Evolutionary conservation across 2,113 vertebrate species (phyloP).

Genomic region (Silurus glanis): DNA sequence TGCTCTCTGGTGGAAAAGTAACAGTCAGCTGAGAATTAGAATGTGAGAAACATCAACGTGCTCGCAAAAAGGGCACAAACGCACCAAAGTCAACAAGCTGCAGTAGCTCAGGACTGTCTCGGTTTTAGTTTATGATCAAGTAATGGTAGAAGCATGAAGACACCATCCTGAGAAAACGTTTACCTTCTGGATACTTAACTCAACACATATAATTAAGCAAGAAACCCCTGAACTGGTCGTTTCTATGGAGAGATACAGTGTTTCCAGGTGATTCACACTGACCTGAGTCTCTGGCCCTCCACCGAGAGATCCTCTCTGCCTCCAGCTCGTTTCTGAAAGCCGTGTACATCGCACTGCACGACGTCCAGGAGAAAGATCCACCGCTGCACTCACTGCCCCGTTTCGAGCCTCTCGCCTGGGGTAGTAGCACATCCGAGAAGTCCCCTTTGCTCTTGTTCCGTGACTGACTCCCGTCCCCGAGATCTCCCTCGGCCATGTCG

Average conservation of each 20-base stretch:
- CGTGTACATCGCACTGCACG: conserved; percentile 47
- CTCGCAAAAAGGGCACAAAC: conserved; percentile 10
- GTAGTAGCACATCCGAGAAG: not conserved
- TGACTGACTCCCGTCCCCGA: conserved; percentile 77
- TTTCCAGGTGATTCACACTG: conserved; percentile 13
- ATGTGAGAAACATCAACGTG: not conserved
- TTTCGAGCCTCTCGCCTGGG: conserved; percentile 32
- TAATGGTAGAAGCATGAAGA: not conserved
- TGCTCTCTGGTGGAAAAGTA: conserved; percentile 63
- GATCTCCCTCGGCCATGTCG: conserved; percentile 83
- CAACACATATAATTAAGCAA: not conserved
- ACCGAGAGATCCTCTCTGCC: conserved; percentile 19
- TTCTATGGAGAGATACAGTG: not conserved
- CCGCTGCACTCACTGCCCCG: conserved; percentile 53
- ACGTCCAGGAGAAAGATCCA: conserved; percentile 54
- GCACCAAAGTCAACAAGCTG: conserved; percentile 50
- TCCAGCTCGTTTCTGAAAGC: conserved; percentile 39
- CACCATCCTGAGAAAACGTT: not conserved
- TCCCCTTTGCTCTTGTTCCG: conserved; percentile 22
- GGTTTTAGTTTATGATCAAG: not conserved
- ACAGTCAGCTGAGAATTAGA: not conserved
- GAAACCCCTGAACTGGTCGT: not conserved
- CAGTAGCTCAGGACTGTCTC: not conserved
- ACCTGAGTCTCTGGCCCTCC: conserved; percentile 65
- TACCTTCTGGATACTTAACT: not conserved